Base-by-base conservation (phyloP, 2,113 vertebrate species). In the Ondatra zibethicus region DNA sequence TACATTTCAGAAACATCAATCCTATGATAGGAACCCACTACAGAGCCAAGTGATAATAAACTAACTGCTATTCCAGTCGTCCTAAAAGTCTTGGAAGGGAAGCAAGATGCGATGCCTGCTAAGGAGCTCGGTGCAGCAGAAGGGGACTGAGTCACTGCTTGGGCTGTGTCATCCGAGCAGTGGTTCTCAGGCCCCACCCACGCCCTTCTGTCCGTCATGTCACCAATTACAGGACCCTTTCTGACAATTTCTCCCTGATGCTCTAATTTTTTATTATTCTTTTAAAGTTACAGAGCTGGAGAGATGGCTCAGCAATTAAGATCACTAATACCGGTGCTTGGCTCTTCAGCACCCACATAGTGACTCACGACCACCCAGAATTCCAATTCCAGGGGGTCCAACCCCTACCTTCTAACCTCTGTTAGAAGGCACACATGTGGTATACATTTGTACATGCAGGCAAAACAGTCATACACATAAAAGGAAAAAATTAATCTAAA, bases 1-100 rank as follows among this genome's bases (percentile, higher is more conserved):
- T 84, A 47, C 42, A 63, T 86, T 94, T 85, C 89, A 42, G 89
- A 94, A 94, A 77, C 13, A 19, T 87, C 77, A 91, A 1, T 89
- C 77, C n/a, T 86, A 4, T 36, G 81, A 58, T 39, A 81, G 80
- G 58, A 96, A 70, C 39, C 47, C 72, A 31, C 39, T 50, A 5
- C 27, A 73, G 12, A 78, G 84, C 45, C 85, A 75, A 94, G 89
- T 21, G 86, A 89, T 65, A 85, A 88, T 65, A 75, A 91, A 61
- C 42, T 45, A 89, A 61, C 42, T 45, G 45, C n/a, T 42, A 29
- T 85, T 84, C 84, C 81, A 61, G 93, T 25, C 78, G 65, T 66
- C 65, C 90, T 31, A 7, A 87, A 89, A 88, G 33, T 47, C 17
- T 36, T 14, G 33, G 78, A 61, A 94, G 68, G 75, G 73, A 94